These are phyloP conservation scores for Melanogrammus aeglefinus DNA, from an alignment of 2,797 vertebrate species.

Conservation along the genomic window DNA sequence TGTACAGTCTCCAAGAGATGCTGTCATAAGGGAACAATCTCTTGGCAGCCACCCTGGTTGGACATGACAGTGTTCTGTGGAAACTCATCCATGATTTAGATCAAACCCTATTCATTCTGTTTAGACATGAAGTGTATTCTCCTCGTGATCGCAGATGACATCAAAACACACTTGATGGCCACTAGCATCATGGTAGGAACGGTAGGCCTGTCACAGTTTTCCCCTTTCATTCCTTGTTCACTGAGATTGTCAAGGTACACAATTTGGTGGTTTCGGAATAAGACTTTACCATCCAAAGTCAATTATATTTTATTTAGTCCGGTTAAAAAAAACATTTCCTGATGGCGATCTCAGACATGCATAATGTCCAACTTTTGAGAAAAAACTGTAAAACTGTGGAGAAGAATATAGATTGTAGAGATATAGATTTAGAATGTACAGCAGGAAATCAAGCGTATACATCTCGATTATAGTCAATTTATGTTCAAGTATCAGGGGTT, in stretches of 20 bases:
- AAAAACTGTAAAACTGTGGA: too few species aligned
- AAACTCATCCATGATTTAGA: background rate
- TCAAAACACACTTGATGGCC: background rate
- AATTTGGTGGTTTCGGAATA: too few species aligned
- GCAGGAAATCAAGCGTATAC: background rate
- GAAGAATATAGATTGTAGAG: background rate
- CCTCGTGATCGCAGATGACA: background rate
- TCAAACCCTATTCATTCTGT: background rate
- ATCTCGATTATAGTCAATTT: background rate
- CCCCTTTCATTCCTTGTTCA: background rate
- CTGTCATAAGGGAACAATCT: conserved; percentile 36
- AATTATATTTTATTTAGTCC: background rate
- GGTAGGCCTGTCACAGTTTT: background rate
- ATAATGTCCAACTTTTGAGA: background rate
- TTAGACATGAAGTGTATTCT: background rate
- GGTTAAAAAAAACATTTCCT: background rate
- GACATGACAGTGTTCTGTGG: conserved; percentile 25
- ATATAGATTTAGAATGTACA: background rate
- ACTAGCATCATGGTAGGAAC: background rate
- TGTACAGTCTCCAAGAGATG: conserved; percentile 9
- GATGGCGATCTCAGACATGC: background rate
- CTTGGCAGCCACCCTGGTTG: conserved; percentile 28
- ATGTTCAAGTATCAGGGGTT: too few species aligned
- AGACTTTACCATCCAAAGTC: too few species aligned
- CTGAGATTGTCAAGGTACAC: background rate